These are phyloP conservation scores for Brienomyrus brachyistius DNA, from an alignment of 2,113 vertebrate genomes.

Conservation along the genomic window DNA sequence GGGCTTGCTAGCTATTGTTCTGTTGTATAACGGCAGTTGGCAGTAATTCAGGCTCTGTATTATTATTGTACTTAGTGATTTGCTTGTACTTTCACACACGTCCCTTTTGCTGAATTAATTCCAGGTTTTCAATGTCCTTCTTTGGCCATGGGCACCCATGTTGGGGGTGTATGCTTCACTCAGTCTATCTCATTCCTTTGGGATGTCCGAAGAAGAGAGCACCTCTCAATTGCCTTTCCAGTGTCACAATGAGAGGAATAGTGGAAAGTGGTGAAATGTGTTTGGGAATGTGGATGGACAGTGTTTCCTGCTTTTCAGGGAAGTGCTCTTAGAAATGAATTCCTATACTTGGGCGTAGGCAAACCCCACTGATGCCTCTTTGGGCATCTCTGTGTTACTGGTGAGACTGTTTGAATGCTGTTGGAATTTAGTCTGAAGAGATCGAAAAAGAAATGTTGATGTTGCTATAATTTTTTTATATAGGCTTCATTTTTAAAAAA, in stretches of 20 bases:
- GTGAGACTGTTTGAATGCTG: background rate
- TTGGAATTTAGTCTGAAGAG: constrained; percentile 42
- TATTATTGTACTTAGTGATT: background rate
- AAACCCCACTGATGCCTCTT: background rate
- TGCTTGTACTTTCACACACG: background rate
- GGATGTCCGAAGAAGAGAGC: background rate
- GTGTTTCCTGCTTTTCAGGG: constrained; percentile 33
- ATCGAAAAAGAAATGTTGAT: constrained; percentile 36
- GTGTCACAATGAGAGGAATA: background rate
- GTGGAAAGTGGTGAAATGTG: background rate
- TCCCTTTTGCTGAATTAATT: background rate
- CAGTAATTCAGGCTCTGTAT: background rate
- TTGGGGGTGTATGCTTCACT: background rate
- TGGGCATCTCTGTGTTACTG: background rate
- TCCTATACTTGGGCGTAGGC: background rate
- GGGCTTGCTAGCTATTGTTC: background rate
- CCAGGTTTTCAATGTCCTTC: background rate
- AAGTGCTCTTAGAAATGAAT: background rate
- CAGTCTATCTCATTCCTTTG: background rate
- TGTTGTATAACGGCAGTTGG: background rate
- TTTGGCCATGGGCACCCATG: background rate
- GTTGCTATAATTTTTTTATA: constrained; percentile 38
- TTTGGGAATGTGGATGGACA: background rate
- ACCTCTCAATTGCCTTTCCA: background rate
- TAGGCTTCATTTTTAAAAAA: constrained; percentile 33